Conservation (phyloP, 2,113 vertebrate species). For the Nycticorax nycticorax region DNA sequence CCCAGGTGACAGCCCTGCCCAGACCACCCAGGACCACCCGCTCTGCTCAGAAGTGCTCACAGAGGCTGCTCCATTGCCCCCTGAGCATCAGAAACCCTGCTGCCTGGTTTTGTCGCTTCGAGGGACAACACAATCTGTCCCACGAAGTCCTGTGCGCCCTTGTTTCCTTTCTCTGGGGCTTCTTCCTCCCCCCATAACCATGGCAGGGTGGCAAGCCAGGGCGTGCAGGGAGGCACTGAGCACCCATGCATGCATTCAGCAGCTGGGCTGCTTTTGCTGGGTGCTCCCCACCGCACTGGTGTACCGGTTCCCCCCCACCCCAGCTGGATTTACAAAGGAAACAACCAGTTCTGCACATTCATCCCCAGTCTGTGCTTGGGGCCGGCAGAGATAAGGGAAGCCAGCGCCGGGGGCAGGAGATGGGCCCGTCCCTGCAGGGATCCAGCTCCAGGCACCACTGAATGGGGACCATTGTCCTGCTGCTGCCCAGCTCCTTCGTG, state of each 20-base stretch:
- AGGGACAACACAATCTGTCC: background rate
- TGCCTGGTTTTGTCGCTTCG: background rate
- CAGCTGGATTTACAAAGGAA: background rate
- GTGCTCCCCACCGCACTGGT: fast-evolving
- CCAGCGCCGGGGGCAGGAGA: background rate
- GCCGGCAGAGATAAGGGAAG: background rate
- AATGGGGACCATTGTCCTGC: constrained; percentile 39
- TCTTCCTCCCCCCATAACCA: too few relatives aligned
- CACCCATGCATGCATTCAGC: fast-evolving
- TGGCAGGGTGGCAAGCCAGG: background rate
- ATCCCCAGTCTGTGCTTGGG: background rate
- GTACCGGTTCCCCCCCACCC: fast-evolving
- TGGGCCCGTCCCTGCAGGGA: background rate
- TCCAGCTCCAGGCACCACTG: background rate
- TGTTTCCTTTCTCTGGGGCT: fast-evolving
- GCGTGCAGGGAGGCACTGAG: background rate
- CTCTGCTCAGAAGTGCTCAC: background rate
- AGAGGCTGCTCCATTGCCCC: background rate
- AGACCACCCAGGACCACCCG: fast-evolving
- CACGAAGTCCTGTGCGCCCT: background rate
- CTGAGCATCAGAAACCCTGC: fast-evolving
- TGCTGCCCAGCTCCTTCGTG: background rate
- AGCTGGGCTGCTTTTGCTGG: background rate
- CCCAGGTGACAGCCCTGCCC: background rate
- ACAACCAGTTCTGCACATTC: background rate